Conservation (phyloP, 2,113 vertebrate genomes). For the Glaucomys volans region DNA sequence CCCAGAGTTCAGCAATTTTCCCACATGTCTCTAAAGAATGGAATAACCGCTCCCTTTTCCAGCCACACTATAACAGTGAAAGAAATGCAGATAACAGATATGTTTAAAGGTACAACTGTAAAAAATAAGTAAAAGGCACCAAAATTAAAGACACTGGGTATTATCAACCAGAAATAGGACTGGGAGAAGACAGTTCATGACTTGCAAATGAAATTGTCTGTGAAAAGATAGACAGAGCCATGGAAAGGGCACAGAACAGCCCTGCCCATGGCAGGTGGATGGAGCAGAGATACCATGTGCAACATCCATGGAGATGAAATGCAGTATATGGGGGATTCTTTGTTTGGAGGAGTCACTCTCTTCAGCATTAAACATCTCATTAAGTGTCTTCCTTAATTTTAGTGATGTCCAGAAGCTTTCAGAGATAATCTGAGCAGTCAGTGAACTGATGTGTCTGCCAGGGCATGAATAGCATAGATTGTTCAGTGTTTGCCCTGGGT, state of each 20-base stretch:
- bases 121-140: neutral
- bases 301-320: neutral
- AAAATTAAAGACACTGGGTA: neutral
- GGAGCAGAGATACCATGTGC: neutral
- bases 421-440: constrained; percentile 65
- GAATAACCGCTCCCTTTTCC: no score
- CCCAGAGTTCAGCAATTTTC: neutral
- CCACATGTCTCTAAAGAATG: neutral
- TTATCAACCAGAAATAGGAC: neutral
- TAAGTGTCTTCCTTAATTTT: constrained; percentile 67
- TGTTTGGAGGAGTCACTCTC: constrained; percentile 38
- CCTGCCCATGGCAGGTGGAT: neutral
- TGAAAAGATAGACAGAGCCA: neutral
- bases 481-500: constrained; percentile 38
- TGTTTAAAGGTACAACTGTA: neutral
- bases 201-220: neutral
- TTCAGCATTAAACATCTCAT: constrained; percentile 52
- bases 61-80: accelerated
- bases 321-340: neutral
- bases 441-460: constrained; percentile 47
- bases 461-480: neutral
- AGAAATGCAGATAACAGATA: neutral
- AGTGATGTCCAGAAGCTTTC: constrained; percentile 58
- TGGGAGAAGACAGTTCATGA: neutral
- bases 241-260: neutral